phyloP scores from a whole-genome alignment of 2,797 vertebrate genomes.

The Aythya fuligula region DNA sequence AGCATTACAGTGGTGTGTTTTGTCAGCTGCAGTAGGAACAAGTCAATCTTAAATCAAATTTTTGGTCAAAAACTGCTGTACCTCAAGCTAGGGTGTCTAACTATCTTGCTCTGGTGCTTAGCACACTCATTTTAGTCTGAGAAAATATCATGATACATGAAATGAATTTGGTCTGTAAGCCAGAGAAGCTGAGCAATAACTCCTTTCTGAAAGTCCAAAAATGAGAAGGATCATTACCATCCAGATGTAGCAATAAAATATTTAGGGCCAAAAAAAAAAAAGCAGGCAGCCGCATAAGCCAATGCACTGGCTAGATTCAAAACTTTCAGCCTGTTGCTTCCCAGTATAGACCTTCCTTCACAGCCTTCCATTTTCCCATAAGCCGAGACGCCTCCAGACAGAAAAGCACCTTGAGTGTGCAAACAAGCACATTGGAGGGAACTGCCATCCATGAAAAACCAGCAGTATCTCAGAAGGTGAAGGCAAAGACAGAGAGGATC shows the following conservation, averaged over 20 bases:
- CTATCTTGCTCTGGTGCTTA: background rate
- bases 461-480: background rate
- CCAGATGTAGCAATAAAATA: background rate
- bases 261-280: background rate
- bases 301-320: background rate
- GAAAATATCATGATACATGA: background rate
- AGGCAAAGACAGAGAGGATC: background rate
- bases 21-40: background rate
- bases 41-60: background rate
- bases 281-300: background rate
- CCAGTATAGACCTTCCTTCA: background rate
- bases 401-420: accelerated
- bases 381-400: background rate
- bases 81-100: background rate
- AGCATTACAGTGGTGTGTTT: background rate
- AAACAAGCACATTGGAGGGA: background rate
- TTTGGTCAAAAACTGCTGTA: background rate
- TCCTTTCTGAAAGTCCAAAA: background rate
- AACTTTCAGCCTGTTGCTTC: background rate
- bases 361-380: background rate
- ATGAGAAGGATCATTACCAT: background rate
- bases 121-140: background rate
- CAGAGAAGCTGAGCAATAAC: background rate
- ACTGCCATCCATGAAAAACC: accelerated
- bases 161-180: background rate